Percentiles rank a stretch among this genome's conserved stretches.
phyloP scores from a whole-genome alignment of 2,888 invertebrate species.

The Napeogenes inachia region DNA sequence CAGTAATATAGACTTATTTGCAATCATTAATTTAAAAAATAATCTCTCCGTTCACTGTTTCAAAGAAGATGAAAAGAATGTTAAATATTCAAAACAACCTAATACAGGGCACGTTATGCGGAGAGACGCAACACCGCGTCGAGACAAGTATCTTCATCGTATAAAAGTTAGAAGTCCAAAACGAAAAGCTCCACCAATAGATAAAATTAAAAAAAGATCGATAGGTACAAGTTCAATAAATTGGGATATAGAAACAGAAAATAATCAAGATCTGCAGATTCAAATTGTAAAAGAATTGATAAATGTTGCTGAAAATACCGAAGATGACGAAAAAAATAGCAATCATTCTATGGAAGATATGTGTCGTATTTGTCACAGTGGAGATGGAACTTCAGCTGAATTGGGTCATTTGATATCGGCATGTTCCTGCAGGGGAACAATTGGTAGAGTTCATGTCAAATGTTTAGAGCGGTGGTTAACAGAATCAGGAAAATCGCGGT shows the following conservation, averaged over 20 bases:
- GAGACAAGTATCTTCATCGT: slow-evolving; percentile 52
- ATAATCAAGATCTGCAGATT: slow-evolving; percentile 31
- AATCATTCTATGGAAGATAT: slow-evolving; percentile 59
- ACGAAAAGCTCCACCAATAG: slow-evolving; percentile 39
- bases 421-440: slow-evolving; percentile 79
- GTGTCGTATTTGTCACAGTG: slow-evolving; percentile 72
- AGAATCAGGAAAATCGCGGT: slow-evolving; percentile 82
- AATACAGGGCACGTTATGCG: slow-evolving; percentile 22
- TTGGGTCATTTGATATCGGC: slow-evolving; percentile 63
- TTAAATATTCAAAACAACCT: slow-evolving; percentile 29
- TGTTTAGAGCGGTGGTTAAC: slow-evolving; percentile 88
- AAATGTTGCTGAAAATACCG: slow-evolving; percentile 30
- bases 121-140: slow-evolving; percentile 41
- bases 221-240: slow-evolving; percentile 39
- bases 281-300: slow-evolving; percentile 28
- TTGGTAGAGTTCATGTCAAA: slow-evolving; percentile 83
- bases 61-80: slow-evolving; percentile 17
- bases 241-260: slow-evolving; percentile 45
- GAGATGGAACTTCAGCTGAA: slow-evolving; percentile 49
- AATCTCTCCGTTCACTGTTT: slow-evolving; percentile 6
- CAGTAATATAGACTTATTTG: slow-evolving; percentile 48
- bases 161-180: slow-evolving; percentile 64
- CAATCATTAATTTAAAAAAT: slow-evolving; percentile 25
- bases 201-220: slow-evolving; percentile 34
- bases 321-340: slow-evolving; percentile 45